Percentiles rank a stretch among this genome's conserved stretches.
These are phyloP conservation scores for Aptenodytes patagonicus DNA, from an alignment of 2,113 vertebrate genomes.

Conservation along the genomic window DNA sequence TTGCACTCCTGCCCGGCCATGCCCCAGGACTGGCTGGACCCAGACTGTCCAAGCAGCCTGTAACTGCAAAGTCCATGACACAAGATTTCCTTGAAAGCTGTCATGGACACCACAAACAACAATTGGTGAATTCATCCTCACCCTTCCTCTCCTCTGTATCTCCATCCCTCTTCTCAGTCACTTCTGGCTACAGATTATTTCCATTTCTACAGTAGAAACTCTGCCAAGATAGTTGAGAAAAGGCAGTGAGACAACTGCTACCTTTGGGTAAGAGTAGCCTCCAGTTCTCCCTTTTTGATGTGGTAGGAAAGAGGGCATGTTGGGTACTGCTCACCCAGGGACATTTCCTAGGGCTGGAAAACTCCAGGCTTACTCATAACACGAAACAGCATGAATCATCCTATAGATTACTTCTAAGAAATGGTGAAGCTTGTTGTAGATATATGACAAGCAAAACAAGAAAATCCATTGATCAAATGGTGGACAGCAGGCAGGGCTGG, in stretches of 20 bases:
- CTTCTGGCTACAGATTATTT: not conserved
- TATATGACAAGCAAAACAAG: not conserved
- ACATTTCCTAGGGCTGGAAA: not conserved
- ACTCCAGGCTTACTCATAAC: not conserved
- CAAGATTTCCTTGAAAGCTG: not conserved
- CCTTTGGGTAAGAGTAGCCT: not conserved
- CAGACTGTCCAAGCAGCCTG: not conserved
- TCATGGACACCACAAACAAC: not conserved
- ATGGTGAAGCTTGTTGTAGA: not conserved
- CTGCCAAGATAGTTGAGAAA: not conserved
- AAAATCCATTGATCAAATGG: not conserved
- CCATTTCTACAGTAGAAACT: not conserved
- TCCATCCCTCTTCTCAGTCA: not conserved
- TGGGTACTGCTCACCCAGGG: not conserved
- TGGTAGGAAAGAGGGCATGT: fast-evolving
- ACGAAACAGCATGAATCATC: not conserved
- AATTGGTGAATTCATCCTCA: not conserved
- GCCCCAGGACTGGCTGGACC: not conserved
- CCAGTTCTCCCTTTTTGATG: not conserved
- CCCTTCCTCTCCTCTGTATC: not conserved
- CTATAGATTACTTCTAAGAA: not conserved
- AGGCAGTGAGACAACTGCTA: not conserved
- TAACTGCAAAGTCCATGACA: not conserved
- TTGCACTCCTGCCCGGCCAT: fast-evolving
- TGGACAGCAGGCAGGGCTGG: not conserved